Conservation (phyloP, 2,888 invertebrate genomes). For the Mechanitis mazaeus region DNA sequence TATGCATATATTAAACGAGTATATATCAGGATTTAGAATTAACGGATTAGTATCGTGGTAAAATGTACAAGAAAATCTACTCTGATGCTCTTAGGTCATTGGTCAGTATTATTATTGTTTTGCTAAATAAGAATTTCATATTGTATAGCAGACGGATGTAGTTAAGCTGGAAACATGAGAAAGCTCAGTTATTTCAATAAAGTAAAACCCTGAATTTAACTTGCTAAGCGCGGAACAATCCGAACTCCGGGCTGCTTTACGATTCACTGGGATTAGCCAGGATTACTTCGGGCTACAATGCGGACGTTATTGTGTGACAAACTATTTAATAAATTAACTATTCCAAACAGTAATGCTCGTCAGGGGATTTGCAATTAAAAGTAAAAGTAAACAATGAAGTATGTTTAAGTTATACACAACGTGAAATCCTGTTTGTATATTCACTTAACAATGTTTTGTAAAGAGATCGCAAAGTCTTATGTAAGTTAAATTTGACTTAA, state of each 20-base stretch:
- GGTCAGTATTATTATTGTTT: not conserved
- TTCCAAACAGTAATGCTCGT: not conserved
- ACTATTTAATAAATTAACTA: constrained; percentile 10
- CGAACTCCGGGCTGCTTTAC: constrained; percentile 32
- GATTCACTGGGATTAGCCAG: constrained; percentile 49
- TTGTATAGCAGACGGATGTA: too few relatives aligned
- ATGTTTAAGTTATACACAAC: too few relatives aligned
- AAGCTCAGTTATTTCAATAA: constrained; percentile 12
- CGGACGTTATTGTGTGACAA: constrained; percentile 19
- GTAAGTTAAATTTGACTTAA: too few relatives aligned
- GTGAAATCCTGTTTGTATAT: too few relatives aligned
- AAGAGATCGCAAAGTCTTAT: too few relatives aligned
- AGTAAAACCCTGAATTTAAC: constrained; percentile 19
- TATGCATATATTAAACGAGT: not conserved
- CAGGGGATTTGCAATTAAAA: not conserved
- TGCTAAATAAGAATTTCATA: not conserved
- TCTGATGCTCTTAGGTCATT: not conserved
- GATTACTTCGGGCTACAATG: constrained; percentile 47
- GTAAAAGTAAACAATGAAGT: not conserved
- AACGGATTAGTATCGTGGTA: too few relatives aligned
- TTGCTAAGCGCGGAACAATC: constrained; percentile 16
- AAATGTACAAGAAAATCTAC: too few relatives aligned
- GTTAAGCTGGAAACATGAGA: not conserved
- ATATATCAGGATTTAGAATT: too few relatives aligned
- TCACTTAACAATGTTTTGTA: too few relatives aligned